Evolutionary conservation across 2,113 vertebrate genomes (phyloP), one percentile per base, ranked within the genome.

Genomic region (Cathartes aura): DNA sequence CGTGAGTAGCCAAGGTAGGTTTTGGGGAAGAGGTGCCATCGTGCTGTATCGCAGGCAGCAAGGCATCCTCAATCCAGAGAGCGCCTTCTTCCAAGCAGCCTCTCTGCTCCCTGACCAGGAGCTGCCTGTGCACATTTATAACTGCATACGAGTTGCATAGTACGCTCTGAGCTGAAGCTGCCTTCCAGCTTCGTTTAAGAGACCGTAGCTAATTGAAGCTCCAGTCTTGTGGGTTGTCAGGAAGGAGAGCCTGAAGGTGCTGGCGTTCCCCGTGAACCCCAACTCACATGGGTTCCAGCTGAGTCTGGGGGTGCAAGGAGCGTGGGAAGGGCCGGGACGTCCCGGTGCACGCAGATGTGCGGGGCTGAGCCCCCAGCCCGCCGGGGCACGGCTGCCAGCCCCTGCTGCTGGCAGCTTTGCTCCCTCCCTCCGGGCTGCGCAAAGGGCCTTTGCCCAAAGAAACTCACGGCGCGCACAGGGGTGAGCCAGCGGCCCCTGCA

Each of bases 21-120:
- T 95, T 95, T 71, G 78, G 85, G 85, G 36, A 81, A 85, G 68
- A 90, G 88, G 66, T 73, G 90, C 58, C 62, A 19, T 50, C 32
- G 15, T 59, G 47, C 73, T 70, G n/a, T 42, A 6, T 73, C 53
- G 42, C 34, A 64, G 88, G 88, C 92, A 84, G 87, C 8, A 5
- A 94, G 50, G 80, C 83, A 14, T 83, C 64, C 66, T 93, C 47
- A 6, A 50, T 76, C 58, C 59, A 63, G 43, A 48, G 66, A 22
- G 55, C 19, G 18, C 47, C 59, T 83, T 81, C 45, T 81, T 29
- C 55, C 2, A 1, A 93, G 64, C 76, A 43, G 18, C 68, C 47
- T 43, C 40, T 75, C 48, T 59, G 53, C 68, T 84, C 53, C 70
- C 14, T 9, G 58, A 1, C 48, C 42, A 1, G 43, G 47, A 82